These are phyloP conservation scores for Baccha elongata DNA, from an alignment of 2,888 invertebrate species.

Conservation along the genomic window DNA sequence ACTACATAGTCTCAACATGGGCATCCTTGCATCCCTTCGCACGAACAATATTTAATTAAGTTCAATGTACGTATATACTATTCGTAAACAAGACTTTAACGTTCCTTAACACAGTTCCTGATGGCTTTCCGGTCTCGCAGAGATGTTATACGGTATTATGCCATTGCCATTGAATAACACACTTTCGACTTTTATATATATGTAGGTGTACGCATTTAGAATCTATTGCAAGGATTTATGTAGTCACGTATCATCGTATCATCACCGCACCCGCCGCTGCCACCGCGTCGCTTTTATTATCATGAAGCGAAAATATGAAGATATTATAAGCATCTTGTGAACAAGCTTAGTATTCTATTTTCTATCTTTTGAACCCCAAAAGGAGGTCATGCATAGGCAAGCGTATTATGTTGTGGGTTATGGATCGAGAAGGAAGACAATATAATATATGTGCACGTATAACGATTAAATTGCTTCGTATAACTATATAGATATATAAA, in stretches of 20 bases:
- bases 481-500: slow-evolving; percentile 45
- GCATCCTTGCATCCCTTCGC: slow-evolving; percentile 18
- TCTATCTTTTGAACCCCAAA: slow-evolving; percentile 29
- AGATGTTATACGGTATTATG: slow-evolving; percentile 18
- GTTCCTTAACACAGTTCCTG: neutral
- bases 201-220: slow-evolving; percentile 10
- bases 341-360: slow-evolving; percentile 35
- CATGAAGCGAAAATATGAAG: slow-evolving; percentile 23
- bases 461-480: slow-evolving; percentile 44
- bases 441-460: slow-evolving; percentile 38
- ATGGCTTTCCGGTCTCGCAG: neutral
- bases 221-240: slow-evolving; percentile 36
- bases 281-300: slow-evolving; percentile 1
- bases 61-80: slow-evolving; percentile 44
- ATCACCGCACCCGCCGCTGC: neutral
- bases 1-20: neutral
- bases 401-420: neutral
- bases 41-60: slow-evolving; percentile 67
- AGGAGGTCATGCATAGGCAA: slow-evolving; percentile 1
- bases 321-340: slow-evolving; percentile 36
- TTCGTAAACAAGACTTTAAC: slow-evolving; percentile 56
- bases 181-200: slow-evolving; percentile 23
- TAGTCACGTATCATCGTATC: slow-evolving; percentile 43
- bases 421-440: slow-evolving; percentile 12
- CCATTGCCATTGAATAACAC: slow-evolving; percentile 38